Evolutionary conservation across 1,140 invertebrate species (phyloP), one percentile per base, ranked within the genome.

Genomic region (Diprion similis): DNA sequence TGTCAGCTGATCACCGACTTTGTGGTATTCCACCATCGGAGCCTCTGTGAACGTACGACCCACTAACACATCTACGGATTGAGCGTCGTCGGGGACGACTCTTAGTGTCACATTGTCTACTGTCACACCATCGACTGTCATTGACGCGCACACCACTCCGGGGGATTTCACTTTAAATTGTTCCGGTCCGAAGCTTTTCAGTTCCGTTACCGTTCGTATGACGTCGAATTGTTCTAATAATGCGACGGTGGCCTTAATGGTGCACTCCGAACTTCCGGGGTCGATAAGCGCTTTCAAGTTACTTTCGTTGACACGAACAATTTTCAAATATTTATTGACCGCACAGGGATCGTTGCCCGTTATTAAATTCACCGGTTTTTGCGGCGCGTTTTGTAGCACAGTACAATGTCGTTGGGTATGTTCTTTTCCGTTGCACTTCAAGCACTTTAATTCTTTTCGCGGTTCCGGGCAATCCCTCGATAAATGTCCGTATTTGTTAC

Each of bases 401-500:
- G 47, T 7, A 7, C 15, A n/a, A 59, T 72, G 19, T n/a, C n/a
- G n/a, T n/a, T n/a, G n/a, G n/a, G n/a, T n/a, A n/a, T n/a, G n/a
- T n/a, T n/a, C n/a, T n/a, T 51, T 51, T 15, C 48, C 48, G 8
- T 51, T 51, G 15, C 48, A 51, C 48, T 51, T 51, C 48, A 51
- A 51, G 48, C 48, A 51, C 15, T 8, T 10, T 8, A 51, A 15
- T 51, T 51, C 48, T 65, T 47, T 3, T 71, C 70, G 69, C n/a
- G 51, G 51, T 10, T 74, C n/a, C 7, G 46, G 1, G 64, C 67
- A 73, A 70, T 73, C 37, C 11, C 24, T 68, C 1, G 70, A 68
- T 46, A 69, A 51, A 70, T 72, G 74, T 0, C 75, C 74, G 17
- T 71, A 10, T n/a, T n/a, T n/a, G n/a, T n/a, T n/a, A n/a, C n/a